These are phyloP conservation scores for Acanthiza pusilla DNA, from an alignment of 2,797 vertebrate species.

Conservation along the genomic window DNA sequence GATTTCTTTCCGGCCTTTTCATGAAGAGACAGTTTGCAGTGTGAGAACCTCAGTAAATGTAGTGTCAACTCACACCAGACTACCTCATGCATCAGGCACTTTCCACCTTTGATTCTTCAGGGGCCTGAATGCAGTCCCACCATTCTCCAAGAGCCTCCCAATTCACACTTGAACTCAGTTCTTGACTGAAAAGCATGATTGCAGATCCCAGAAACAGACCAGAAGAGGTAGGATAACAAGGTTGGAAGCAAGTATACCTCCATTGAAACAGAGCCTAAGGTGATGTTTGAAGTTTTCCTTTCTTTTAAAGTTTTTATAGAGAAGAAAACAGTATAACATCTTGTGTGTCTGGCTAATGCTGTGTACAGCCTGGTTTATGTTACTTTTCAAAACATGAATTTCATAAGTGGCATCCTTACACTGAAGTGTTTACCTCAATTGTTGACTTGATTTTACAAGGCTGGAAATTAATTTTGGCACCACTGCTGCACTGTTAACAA, in stretches of 20 bases:
- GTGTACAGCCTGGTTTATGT: neutral
- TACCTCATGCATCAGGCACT: neutral
- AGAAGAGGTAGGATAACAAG: neutral
- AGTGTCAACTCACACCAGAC: neutral
- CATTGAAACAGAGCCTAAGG: neutral
- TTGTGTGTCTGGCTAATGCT: neutral
- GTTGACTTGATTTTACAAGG: neutral
- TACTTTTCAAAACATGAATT: neutral
- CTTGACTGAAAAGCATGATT: neutral
- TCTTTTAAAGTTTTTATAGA: neutral
- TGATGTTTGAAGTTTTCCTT: neutral
- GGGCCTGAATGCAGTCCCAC: neutral
- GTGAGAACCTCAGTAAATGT: neutral
- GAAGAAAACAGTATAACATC: neutral
- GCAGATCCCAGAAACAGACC: neutral
- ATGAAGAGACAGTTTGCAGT: neutral
- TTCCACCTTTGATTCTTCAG: neutral
- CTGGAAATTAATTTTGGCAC: neutral
- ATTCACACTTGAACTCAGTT: neutral
- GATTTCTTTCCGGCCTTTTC: neutral
- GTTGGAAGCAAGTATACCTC: neutral
- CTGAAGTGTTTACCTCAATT: neutral
- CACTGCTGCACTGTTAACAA: neutral
- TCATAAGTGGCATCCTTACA: neutral
- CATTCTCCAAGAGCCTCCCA: neutral